Conservation (phyloP, 2,888 invertebrate species). For the Pristionchus japonicus region DNA sequence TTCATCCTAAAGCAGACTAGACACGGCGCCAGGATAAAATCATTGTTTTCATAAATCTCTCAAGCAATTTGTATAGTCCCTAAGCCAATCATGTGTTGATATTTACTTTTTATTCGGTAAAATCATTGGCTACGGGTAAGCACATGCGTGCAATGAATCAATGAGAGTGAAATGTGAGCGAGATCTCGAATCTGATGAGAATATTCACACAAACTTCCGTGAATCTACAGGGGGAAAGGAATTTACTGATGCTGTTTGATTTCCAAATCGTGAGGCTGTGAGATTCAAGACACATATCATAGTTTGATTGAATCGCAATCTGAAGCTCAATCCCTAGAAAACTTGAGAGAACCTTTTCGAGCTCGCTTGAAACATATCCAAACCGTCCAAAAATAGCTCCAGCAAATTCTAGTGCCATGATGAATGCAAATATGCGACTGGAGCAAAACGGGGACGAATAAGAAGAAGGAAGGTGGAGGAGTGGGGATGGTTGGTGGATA, state of each 20-base stretch:
- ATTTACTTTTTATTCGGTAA: too few species aligned
- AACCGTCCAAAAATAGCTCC: neutral
- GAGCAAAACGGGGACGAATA: neutral
- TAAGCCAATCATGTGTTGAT: neutral
- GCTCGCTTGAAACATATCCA: neutral
- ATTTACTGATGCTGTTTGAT: too few species aligned
- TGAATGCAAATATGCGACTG: constrained; percentile 7
- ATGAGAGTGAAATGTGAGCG: neutral
- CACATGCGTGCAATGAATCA: neutral
- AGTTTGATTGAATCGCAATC: too few species aligned
- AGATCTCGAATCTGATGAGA: neutral
- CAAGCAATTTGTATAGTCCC: neutral
- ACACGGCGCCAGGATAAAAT: neutral
- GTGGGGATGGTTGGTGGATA: neutral
- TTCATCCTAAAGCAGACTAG: neutral
- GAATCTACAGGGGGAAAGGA: too few species aligned
- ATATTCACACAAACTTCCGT: too few species aligned
- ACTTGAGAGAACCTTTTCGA: neutral
- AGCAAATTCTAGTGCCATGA: neutral
- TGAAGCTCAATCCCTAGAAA: too few species aligned
- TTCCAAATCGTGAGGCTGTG: too few species aligned
- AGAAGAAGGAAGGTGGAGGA: neutral
- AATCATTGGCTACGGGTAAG: neutral
- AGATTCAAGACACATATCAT: too few species aligned
- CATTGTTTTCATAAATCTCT: too few species aligned